Evolutionary conservation across 2,113 vertebrate species (phyloP).

Genomic region (Sinocyclocheilus grahami): DNA sequence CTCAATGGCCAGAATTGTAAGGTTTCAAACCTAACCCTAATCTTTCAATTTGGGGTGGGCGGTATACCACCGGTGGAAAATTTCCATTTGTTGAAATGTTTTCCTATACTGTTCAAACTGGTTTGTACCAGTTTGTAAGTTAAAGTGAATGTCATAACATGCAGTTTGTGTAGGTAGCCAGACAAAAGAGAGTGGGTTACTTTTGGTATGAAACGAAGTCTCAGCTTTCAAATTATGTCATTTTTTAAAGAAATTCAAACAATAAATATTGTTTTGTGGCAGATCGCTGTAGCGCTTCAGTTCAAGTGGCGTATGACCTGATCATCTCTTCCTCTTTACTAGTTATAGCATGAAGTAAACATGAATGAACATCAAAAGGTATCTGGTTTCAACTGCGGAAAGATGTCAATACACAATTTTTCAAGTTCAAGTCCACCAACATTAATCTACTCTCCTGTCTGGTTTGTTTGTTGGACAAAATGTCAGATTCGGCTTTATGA

Average conservation of each 20-base stretch:
- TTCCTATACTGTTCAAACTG: background rate
- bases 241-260: background rate
- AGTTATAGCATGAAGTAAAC: background rate
- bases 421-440: no score
- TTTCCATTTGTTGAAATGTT: background rate
- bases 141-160: background rate
- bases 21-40: background rate
- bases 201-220: background rate
- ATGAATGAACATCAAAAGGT: background rate
- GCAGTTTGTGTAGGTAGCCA: background rate
- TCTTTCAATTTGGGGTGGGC: background rate
- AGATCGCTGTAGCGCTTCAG: background rate
- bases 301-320: no score
- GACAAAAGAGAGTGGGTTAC: background rate
- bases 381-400: no score
- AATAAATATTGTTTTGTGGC: background rate
- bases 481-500: background rate
- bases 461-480: background rate
- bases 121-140: background rate
- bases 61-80: background rate
- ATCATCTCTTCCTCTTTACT: background rate
- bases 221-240: background rate
- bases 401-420: no score
- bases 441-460: background rate
- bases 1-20: background rate